These are phyloP conservation scores for Melanotaenia boesemani DNA, from an alignment of 2,797 vertebrate species.

Conservation along the genomic window DNA sequence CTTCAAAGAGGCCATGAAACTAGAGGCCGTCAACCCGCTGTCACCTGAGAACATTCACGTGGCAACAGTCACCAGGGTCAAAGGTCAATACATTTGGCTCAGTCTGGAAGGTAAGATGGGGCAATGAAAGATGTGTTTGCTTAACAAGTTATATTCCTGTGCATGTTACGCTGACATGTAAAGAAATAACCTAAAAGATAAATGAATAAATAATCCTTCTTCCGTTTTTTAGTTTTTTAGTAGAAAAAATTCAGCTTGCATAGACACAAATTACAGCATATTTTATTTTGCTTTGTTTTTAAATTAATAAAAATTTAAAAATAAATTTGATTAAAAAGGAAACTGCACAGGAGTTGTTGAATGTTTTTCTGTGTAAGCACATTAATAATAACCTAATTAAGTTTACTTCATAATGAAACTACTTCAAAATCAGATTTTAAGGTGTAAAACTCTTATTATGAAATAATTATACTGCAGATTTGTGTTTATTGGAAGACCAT, in stretches of 20 bases:
- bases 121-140: slow-evolving; percentile 14
- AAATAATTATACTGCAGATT: background rate
- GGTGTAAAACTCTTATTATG: background rate
- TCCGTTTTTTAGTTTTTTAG: background rate
- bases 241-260: background rate
- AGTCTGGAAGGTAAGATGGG: slow-evolving; percentile 90
- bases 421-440: background rate
- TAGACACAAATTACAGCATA: background rate
- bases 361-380: background rate
- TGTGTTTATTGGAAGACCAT: background rate
- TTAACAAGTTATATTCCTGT: background rate
- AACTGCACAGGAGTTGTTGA: no score
- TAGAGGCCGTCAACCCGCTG: slow-evolving; percentile 94
- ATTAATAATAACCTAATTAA: background rate
- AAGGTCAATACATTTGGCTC: slow-evolving; percentile 94
- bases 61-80: slow-evolving; percentile 90
- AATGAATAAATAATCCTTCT: no score
- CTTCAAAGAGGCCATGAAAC: slow-evolving; percentile 96
- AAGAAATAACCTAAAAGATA: background rate
- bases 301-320: no score
- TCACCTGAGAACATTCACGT: slow-evolving; percentile 94
- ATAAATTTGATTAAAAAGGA: no score
- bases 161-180: background rate
- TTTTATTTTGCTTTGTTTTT: background rate
- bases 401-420: background rate